These are phyloP conservation scores for Tenthredo distinguenda DNA, from an alignment of 2,888 invertebrate genomes.

Conservation along the genomic window DNA sequence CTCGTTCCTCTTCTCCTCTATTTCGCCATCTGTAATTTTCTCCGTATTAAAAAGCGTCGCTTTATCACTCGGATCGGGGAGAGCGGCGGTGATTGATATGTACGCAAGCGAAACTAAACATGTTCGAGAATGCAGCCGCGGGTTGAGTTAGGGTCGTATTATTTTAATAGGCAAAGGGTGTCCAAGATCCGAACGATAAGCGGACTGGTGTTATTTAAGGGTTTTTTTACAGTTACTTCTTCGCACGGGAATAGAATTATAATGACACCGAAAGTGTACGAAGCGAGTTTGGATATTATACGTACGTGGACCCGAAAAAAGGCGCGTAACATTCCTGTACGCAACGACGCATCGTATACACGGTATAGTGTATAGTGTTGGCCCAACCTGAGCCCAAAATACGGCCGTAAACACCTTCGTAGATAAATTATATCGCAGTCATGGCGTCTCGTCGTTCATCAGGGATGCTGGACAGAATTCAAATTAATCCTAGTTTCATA, in stretches of 20 bases:
- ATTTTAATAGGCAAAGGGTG: slow-evolving; percentile 53
- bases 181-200: slow-evolving; percentile 51
- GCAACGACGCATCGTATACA: not conserved
- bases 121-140: slow-evolving; percentile 30
- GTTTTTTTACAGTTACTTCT: slow-evolving; percentile 69
- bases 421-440: slow-evolving; percentile 49
- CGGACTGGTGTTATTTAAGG: slow-evolving; percentile 61
- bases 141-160: slow-evolving; percentile 51
- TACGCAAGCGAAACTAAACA: slow-evolving; percentile 18
- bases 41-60: not conserved
- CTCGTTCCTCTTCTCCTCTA: not conserved
- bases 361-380: not conserved
- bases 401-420: slow-evolving; percentile 45
- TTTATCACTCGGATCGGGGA: not conserved
- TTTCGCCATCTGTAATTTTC: not conserved
- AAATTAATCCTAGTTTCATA: slow-evolving; percentile 45
- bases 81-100: slow-evolving; percentile 37
- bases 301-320: not conserved
- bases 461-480: slow-evolving; percentile 46
- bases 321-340: slow-evolving; percentile 27
- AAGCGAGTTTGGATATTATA: not conserved
- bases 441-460: slow-evolving; percentile 39
- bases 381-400: not conserved
- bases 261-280: slow-evolving; percentile 62
- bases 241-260: slow-evolving; percentile 70